These are phyloP conservation scores for Chorisops tibialis DNA, from an alignment of 2,888 invertebrate genomes.

Conservation along the genomic window DNA sequence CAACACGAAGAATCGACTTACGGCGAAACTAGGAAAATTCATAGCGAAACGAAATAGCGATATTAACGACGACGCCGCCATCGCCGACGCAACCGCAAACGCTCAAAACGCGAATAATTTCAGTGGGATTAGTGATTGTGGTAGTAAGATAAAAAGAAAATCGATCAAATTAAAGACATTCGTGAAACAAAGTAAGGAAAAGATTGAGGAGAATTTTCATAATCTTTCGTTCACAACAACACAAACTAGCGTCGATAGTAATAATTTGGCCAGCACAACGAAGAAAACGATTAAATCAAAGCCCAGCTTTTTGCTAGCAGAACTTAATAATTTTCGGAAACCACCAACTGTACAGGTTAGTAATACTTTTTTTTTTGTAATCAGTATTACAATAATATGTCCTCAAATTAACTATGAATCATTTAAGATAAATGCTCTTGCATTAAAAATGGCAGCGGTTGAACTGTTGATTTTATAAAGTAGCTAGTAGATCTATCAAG, in stretches of 20 bases:
- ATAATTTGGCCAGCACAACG: not conserved
- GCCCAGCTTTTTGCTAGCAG: constrained; percentile 33
- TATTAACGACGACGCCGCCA: constrained; percentile 3
- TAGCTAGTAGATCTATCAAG: too few relatives aligned
- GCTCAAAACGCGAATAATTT: not conserved
- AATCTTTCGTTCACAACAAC: constrained; percentile 4
- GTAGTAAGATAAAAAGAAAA: constrained; percentile 8
- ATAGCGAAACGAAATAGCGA: constrained; percentile 27
- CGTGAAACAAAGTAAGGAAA: constrained; percentile 7
- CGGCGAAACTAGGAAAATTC: constrained; percentile 29
- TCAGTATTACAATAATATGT: too few relatives aligned
- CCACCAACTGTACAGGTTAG: constrained; percentile 36
- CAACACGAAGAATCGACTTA: constrained; percentile 33
- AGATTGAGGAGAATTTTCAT: constrained; percentile 13
- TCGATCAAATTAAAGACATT: constrained; percentile 16
- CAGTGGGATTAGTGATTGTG: not conserved
- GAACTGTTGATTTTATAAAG: too few relatives aligned
- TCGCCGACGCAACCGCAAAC: not conserved
- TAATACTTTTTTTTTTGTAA: too few relatives aligned
- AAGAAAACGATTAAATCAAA: constrained; percentile 27
- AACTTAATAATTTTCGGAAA: constrained; percentile 36
- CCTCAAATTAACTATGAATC: too few relatives aligned
- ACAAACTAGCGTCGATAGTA: not conserved
- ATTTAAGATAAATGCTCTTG: too few relatives aligned
- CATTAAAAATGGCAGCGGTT: too few relatives aligned